Base-by-base conservation (phyloP, 2,113 vertebrate species). In the Archilochus colubris region DNA sequence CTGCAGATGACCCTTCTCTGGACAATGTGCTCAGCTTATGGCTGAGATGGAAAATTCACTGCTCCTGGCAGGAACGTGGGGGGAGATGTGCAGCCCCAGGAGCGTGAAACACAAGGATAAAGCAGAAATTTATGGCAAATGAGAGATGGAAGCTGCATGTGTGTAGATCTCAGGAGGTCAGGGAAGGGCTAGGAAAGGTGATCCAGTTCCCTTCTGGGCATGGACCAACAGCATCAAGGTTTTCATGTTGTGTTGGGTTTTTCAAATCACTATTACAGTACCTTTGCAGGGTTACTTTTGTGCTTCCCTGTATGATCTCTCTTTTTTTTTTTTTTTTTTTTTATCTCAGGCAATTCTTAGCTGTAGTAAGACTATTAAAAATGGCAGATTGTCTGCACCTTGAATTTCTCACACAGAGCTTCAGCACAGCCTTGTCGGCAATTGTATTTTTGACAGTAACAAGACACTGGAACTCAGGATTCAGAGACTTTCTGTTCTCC, bases 391-490 rank as follows among this genome's bases (percentile, higher is more conserved):
- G 92, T 91, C 82, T 93, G 91, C 89, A 50, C 89, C 91, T 96
- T 70, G 85, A 81, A 23, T 91, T 95, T 88, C 95, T 96, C 93
- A 92, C 95, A 93, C 94, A 94, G 79, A 53, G 31, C 66, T 89
- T 83, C 14, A 4, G 82, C 75, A 13, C 86, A 93, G 91, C 33
- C 46, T 59, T 74, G 88, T 75, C 16, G 17, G 92, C 92, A 91
- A 86, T 94, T 96, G 96, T 96, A 89, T 17, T 81, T 88, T 78
- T 96, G 96, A 97, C 96, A 96, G 95, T 64, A 92, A 95, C 94
- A 93, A 96, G 97, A 53, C 83, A 74, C 61, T 48, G 80, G 85
- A 91, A 92, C 91, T 91, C 48, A 5, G 78, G 58, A 89, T 92
- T 43, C 0, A 0, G 73, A 81, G 95, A 94, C 95, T 92, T 95